Base-by-base conservation (phyloP, 2,797 vertebrate genomes). In the Centroberyx gerrardi region DNA sequence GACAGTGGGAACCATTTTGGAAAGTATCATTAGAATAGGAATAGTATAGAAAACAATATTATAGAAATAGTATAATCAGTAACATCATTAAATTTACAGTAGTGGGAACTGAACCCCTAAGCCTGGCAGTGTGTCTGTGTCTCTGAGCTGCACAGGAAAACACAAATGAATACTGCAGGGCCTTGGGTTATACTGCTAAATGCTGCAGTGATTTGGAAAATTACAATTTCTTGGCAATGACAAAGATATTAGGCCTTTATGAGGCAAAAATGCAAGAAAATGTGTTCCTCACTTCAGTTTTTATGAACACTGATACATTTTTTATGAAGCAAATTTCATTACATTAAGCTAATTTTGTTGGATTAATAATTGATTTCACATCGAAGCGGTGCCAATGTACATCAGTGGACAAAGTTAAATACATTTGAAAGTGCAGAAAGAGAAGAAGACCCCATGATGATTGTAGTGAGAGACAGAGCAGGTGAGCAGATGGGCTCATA, bases 281-380 rank as follows among this genome's bases (percentile, higher is more conserved):
- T 31, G 2, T 48, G 53, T 56, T 52, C 28, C 27, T 0, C 14
- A 27, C 31, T 72, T 60, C 54, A 46, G 17, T 44, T 73, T 78
- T 81, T 29, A 71, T 84, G 74, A 81, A 59, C 33, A 22, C 5
- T 15, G 38, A 27, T 67, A 0, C 22, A 76, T 87, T 49, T 78
- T 85, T 77, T 0, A 79, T 80, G 18, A 59, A 28, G 62, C 44
- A 33, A 42, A 74, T 81, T 48, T 82, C 46, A 79, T 72, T 51
- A 72, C 75, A 77, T 77, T 42, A 63, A 28, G 38, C 55, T 48
- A 3, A 73, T 86, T 79, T 69, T 56, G 1, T 81, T 63, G 56
- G 18, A 76, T 80, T 60, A 54, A 81, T 80, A 62, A 80, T 87
- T 83, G 5, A 83, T 81, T 9, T 51, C 36, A 36, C 31, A 7